Conservation (phyloP, 2,888 invertebrate genomes). For the Xanthorhoe spadicearia region DNA sequence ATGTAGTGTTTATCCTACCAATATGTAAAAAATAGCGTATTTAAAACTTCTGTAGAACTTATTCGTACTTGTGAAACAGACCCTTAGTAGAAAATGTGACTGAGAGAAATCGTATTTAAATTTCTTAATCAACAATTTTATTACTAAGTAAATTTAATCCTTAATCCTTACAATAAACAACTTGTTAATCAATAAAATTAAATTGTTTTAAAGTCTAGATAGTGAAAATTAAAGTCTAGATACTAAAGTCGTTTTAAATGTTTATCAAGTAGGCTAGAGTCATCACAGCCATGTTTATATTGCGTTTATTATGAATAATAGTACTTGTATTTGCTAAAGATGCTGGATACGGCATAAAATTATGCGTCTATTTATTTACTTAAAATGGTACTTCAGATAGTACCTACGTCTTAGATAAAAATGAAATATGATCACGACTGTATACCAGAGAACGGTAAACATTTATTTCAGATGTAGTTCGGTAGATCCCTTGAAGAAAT, state of each 20-base stretch:
- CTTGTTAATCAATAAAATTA: background rate
- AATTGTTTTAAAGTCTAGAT: background rate
- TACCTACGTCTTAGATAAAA: too few species aligned
- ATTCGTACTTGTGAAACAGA: too few species aligned
- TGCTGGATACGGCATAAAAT: background rate
- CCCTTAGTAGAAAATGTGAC: background rate
- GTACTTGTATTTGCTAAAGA: background rate
- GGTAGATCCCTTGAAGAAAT: too few species aligned
- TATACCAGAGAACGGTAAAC: too few species aligned
- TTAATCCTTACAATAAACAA: background rate
- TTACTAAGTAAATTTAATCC: background rate
- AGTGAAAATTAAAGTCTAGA: background rate
- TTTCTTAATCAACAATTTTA: too few species aligned
- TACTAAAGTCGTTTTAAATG: background rate
- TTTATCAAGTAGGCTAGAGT: background rate
- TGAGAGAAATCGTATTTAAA: background rate
- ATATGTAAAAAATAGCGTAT: too few species aligned
- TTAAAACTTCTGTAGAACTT: too few species aligned
- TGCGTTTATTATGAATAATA: background rate
- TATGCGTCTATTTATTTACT: background rate
- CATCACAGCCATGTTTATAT: background rate
- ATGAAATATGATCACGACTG: too few species aligned
- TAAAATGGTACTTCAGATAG: too few species aligned
- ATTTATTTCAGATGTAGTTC: too few species aligned
- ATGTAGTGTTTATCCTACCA: too few species aligned